Percentiles rank a stretch among this genome's conserved stretches.
Conservation (phyloP, 1,140 invertebrate species). For the Drosophila setifemur region DNA sequence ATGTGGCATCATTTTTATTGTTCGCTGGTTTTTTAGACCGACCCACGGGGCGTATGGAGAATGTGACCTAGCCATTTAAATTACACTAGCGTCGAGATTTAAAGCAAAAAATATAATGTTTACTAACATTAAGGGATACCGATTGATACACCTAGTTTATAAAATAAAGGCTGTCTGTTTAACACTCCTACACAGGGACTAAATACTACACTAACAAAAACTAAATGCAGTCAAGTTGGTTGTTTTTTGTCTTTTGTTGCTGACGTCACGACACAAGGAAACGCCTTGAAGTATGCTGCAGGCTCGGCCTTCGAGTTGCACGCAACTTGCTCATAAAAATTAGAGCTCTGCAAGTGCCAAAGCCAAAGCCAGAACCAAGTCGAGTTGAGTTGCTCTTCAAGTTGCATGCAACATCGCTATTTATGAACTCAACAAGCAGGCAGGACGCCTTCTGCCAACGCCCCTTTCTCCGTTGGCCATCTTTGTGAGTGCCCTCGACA, state of each 20-base stretch:
- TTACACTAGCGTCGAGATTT: too few relatives aligned
- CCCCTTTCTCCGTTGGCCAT: slow-evolving; percentile 17
- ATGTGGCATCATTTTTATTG: slow-evolving; percentile 39
- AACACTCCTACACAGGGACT: too few relatives aligned
- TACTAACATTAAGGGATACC: too few relatives aligned
- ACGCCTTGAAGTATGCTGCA: slow-evolving; percentile 67
- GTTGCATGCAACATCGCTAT: slow-evolving; percentile 78
- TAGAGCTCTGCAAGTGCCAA: slow-evolving; percentile 39
- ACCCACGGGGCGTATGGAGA: slow-evolving; percentile 53
- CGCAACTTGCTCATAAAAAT: slow-evolving; percentile 77
- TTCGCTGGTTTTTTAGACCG: slow-evolving; percentile 7
- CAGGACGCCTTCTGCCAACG: slow-evolving; percentile 32
- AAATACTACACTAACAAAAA: too few relatives aligned
- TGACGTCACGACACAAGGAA: slow-evolving; percentile 33
- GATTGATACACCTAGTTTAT: too few relatives aligned
- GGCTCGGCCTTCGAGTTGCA: slow-evolving; percentile 31
- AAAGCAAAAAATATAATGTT: slow-evolving; percentile 16
- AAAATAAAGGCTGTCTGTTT: too few relatives aligned
- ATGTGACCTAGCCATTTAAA: slow-evolving; percentile 18
- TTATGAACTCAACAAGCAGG: slow-evolving; percentile 68
- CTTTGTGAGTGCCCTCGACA: slow-evolving; percentile 34
- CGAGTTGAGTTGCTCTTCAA: slow-evolving; percentile 32
- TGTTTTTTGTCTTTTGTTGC: slow-evolving; percentile 4
- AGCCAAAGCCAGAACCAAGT: slow-evolving; percentile 14
- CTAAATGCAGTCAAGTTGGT: slow-evolving; percentile 14